phyloP scores from a whole-genome alignment of 2,797 vertebrate genomes.

The Spinus olivaceus region DNA sequence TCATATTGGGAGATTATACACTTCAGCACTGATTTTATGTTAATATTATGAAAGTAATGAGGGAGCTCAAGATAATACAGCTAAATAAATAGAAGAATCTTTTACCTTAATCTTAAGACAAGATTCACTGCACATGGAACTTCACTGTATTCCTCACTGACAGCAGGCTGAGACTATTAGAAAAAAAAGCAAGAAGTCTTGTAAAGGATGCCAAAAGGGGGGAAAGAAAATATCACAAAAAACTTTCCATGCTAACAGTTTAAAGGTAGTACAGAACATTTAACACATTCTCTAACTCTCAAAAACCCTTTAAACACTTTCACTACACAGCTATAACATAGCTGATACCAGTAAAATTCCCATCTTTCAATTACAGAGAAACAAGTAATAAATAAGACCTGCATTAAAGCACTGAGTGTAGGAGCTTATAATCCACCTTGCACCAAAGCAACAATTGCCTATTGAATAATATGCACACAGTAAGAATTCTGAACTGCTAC shows the following conservation, averaged over 20 bases:
- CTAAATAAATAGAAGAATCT: slow-evolving; percentile 13
- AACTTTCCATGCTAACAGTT: neutral
- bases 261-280: slow-evolving; percentile 10
- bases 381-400: neutral
- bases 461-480: neutral
- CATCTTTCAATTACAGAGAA: neutral
- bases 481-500: neutral
- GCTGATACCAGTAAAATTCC: neutral
- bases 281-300: neutral
- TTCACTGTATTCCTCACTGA: slow-evolving; percentile 77
- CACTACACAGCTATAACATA: neutral
- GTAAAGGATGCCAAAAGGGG: neutral
- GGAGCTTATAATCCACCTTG: neutral
- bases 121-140: slow-evolving; percentile 89
- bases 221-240: neutral
- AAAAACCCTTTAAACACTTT: slow-evolving; percentile 1
- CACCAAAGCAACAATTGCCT: slow-evolving; percentile 14
- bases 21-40: slow-evolving; percentile 55
- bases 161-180: slow-evolving; percentile 83
- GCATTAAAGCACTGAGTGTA: neutral
- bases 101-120: slow-evolving; percentile 96
- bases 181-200: neutral
- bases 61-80: slow-evolving; percentile 7
- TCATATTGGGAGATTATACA: slow-evolving; percentile 55
- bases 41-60: slow-evolving; percentile 67